Evolutionary conservation across 1,140 invertebrate genomes (phyloP), one percentile per base, ranked within the genome.

Genomic region (Drosophila leontia): DNA sequence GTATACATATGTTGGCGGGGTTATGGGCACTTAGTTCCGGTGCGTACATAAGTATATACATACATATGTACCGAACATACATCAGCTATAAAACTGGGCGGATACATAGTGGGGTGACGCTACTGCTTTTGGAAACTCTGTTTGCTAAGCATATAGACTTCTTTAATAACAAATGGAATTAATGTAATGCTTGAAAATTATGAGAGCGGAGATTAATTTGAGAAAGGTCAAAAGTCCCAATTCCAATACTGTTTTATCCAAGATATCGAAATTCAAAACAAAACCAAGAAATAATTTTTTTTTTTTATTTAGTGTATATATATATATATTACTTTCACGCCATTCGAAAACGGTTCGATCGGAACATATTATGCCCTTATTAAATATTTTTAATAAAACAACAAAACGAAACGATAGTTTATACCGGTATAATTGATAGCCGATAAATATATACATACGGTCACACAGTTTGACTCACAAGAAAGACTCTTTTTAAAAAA

Each of bases 1-100:
- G 5, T 59, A 13, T 19, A 34, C 9, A 17, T 13, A 26, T 13
- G 58, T 51, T 11, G 44, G 42, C 15, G 15, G 59, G 15, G 3
- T 9, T 13, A 12, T 17, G 34, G 13, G 7, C 34, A 13, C n/a
- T 37, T 23, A 23, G 5, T 23, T 29, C 7, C 13, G 17, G 34
- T 23, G 23, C 19, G 19, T 45, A n/a, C 6, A 7, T 37, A 37
- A 5, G 12, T 37, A 39, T 15, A 0, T 51, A 19, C 7, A 23
- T 29, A 29, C 9, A 7, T 11, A 53, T n/a, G 3, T 12, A 9
- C 34, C 17, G 5, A 6, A n/a, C 7, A 11, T 55, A 55, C 51
- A 8, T 35, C 34, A 50, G 2, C 17, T 23, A 12, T 61, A 32
- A 12, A 35, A 41, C 19, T 37, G 59, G 62, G 39, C 39, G 57